Evolutionary conservation across 1,140 invertebrate genomes (phyloP), one percentile per base, ranked within the genome.

Genomic region (Bradynema listronoti): DNA sequence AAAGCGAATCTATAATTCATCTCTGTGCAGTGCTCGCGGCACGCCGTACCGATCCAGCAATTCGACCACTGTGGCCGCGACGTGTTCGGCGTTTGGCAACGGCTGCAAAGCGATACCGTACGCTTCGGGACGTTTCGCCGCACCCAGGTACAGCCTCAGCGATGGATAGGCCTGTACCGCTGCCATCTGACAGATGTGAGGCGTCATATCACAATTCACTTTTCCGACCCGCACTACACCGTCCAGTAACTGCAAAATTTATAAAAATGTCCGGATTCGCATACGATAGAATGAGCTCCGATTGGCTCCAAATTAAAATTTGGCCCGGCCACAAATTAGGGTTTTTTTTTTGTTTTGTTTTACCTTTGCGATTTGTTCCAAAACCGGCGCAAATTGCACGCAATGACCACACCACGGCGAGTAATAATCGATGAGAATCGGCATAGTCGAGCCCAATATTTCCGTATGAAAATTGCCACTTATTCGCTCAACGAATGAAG

Each of bases 391-490:
- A 61, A 77, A 77, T 45, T 73, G 65, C 19, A 72, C 50, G 52
- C 74, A 77, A 58, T 78, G 76, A 4, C 61, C 63, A 59, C 74
- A 77, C 74, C 74, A 77, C 0, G 93, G 93, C 14, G 93, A 58
- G 43, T 86, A 96, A 83, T 97, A 97, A 79, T 96, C 91, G 3
- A 98, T 90, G 49, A 98, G 76, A 89, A 90, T 95, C 80, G 92
- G 84, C 70, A 95, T 90, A 14, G 88, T 90, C 14, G 66, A 58
- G 1, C 63, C 62, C 3, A 78, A 53, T 3, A 73, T 45, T 9
- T 32, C 41, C 25, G 50, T 36, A 22, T 52, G 33, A 9, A 63
- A 66, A 39, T 77, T 60, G 24, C 66, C 63, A 9, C 61, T 61
- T 16, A 75, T 30, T 9, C 59, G 34, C 22, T 60, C 58, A 1